Base-by-base conservation (phyloP, 2,113 vertebrate species). In the Salvelinus fontinalis region DNA sequence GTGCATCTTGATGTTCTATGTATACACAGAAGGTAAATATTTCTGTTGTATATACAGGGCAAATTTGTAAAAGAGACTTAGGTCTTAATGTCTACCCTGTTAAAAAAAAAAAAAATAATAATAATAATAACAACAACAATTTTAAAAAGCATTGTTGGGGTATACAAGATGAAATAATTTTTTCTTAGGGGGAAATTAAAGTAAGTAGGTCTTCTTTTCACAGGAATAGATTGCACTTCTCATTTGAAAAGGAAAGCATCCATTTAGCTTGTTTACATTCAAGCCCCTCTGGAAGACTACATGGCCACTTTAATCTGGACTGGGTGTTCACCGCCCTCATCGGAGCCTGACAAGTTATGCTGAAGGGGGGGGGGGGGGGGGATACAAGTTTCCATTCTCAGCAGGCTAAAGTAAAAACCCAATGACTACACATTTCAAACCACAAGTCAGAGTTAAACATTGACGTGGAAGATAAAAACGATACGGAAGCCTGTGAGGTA, bases 401-500 rank as follows among this genome's bases (percentile, higher is more conserved):
- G 26, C 34, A 69, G 8, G 60, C 20, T 8, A 26, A 44, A 69
- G 34, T 44, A 8, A 9, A 26, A 44, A 22, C 6, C 3, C n/a
- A 71, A 27, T 29, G 20, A 27, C 31, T 22, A 20, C 8, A 49
- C 20, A 2, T 44, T 44, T 44, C 39, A 44, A 44, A 44, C 39
- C 9, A 44, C 51, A 54, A 20, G 18, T 29, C 51, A 59, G 11
- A 67, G 24, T 20, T 75, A 48, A 44, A 44, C 9, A 9, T 44
- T 44, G 39, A 44, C 8, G 20, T 57, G 34, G 16, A 27, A 11
- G 2, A 18, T 8, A 27, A 11, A 4, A 27, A 26, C n/a, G 39
- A 8, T 5, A 26, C 27, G 11, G 3, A 2, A 26, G 14, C 34
- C 0, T 7, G 16, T 2, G 12, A 8, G 4, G 59, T 24, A 97